Percentiles rank a stretch among this genome's conserved stretches.
phyloP scores from a whole-genome alignment of 2,113 vertebrate species.

The Regulus satrapa region DNA sequence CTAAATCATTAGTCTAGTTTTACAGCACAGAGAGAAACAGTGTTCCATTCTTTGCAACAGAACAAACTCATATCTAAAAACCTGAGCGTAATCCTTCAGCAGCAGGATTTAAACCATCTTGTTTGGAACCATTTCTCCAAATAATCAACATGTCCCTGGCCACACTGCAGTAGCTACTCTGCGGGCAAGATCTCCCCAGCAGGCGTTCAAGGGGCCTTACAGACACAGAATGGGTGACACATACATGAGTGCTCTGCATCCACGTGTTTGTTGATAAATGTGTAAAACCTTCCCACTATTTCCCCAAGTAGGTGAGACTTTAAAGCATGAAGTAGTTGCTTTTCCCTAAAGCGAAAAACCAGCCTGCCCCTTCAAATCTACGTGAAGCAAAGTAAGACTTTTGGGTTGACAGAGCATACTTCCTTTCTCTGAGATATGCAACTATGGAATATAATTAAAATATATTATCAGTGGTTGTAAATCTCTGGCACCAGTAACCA shows the following conservation, averaged over 20 bases:
- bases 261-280: neutral
- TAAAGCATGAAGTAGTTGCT: neutral
- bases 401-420: slow-evolving; percentile 28
- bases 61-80: neutral
- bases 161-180: neutral
- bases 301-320: neutral
- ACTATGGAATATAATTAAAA: slow-evolving; percentile 57
- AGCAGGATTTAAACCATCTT: neutral
- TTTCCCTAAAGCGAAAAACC: neutral
- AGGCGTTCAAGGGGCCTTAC: neutral
- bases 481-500: slow-evolving; percentile 51
- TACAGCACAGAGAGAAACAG: neutral
- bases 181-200: neutral
- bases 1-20: neutral
- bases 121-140: neutral
- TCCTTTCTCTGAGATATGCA: slow-evolving; percentile 49
- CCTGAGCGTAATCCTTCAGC: neutral
- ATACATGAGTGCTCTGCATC: neutral
- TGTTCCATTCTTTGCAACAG: neutral
- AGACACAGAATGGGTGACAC: neutral
- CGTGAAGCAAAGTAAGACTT: neutral
- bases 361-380: neutral
- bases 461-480: slow-evolving; percentile 54
- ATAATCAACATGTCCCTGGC: fast-evolving
- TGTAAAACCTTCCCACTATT: neutral